Conservation (phyloP, 2,888 invertebrate genomes). For the Tinea semifulvella region DNA sequence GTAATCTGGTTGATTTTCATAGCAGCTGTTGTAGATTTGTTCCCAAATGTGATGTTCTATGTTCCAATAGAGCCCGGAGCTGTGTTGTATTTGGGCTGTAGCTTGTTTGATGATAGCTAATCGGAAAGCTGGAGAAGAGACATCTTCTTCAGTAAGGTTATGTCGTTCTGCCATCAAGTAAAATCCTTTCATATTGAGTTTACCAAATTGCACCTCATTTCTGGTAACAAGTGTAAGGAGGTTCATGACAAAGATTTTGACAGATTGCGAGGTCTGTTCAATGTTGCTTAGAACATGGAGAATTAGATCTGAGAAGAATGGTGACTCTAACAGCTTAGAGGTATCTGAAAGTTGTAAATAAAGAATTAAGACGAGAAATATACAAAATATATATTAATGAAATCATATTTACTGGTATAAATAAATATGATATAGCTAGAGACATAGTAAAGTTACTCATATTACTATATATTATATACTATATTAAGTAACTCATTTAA, state of each 20-base stretch:
- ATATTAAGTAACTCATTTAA: no score
- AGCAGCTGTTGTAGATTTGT: slow-evolving; percentile 20
- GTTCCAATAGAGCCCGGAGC: slow-evolving; percentile 24
- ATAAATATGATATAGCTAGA: no score
- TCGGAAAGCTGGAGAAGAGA: slow-evolving; percentile 7
- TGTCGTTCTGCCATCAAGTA: background rate
- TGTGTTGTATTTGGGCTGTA: slow-evolving; percentile 10
- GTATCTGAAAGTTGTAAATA: no score
- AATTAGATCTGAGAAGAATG: slow-evolving; percentile 30
- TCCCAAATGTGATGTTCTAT: slow-evolving; percentile 25
- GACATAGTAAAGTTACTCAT: no score
- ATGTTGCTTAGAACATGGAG: slow-evolving; percentile 24
- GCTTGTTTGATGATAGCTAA: slow-evolving; percentile 13
- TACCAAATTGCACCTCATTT: slow-evolving; percentile 31
- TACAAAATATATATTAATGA: background rate
- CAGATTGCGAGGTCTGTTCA: slow-evolving; percentile 22
- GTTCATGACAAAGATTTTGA: slow-evolving; percentile 27
- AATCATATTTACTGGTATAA: no score
- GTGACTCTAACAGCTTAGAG: slow-evolving; percentile 24
- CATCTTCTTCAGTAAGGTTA: background rate
- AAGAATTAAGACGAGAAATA: no score
- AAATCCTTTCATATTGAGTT: slow-evolving; percentile 23
- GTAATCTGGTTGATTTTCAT: slow-evolving; percentile 19
- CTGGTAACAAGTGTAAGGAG: slow-evolving; percentile 25
- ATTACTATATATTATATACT: no score